Percentiles rank a stretch among this genome's conserved stretches.
phyloP scores from a whole-genome alignment of 2,113 vertebrate species.

The Oncorhynchus keta region DNA sequence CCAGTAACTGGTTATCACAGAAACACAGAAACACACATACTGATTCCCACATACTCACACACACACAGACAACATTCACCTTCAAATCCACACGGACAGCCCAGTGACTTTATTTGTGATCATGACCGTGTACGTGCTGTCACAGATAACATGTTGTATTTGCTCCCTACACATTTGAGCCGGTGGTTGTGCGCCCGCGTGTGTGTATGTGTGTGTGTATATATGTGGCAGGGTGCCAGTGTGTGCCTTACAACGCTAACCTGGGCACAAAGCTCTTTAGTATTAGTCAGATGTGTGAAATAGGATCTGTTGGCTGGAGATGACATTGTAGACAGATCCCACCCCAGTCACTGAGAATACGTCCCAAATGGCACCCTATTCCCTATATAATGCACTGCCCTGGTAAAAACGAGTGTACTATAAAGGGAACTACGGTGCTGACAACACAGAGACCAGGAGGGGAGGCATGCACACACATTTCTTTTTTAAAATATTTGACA shows the following conservation, averaged over 20 bases:
- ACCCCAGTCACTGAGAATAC: not conserved
- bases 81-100: constrained; percentile 5
- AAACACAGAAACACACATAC: not conserved
- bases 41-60: constrained; percentile 9
- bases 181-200: not conserved
- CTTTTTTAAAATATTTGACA: not conserved
- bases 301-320: constrained; percentile 15
- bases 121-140: not conserved
- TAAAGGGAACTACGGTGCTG: not conserved
- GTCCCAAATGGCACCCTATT: not conserved
- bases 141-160: not conserved
- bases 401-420: no score
- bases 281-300: constrained; percentile 26
- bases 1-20: not conserved
- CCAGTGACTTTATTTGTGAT: not conserved
- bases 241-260: constrained; percentile 3
- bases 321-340: not conserved
- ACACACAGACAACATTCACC: constrained; percentile 10
- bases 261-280: constrained; percentile 15
- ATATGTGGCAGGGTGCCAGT: not conserved
- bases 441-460: constrained; percentile 1
- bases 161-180: not conserved
- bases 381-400: no score
- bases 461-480: constrained; percentile 9
- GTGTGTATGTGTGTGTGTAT: constrained; percentile 2